Evolutionary conservation across 1,140 invertebrate genomes (phyloP), one percentile per base, ranked within the genome.

Genomic region (Cheumatopsyche charites): DNA sequence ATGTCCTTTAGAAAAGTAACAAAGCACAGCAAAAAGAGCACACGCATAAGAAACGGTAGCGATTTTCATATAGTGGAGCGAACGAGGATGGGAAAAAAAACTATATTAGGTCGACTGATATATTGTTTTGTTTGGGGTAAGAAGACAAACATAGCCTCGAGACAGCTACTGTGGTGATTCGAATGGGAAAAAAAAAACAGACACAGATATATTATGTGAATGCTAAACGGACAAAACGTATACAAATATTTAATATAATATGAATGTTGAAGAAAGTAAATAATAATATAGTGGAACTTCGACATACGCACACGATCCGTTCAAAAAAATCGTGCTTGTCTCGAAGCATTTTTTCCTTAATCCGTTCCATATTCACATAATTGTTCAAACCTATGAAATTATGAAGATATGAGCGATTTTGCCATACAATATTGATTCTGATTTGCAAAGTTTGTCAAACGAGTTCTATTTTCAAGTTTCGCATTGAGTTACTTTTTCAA

Each of bases 31-130:
- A 36, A 66, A 62, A 66, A 66, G 23, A 23, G 26, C 43, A 45
- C 17, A 55, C 9, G 21, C 13, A 63, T 17, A 45, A 13, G 36
- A 4, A n/a, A 42, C 21, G 47, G 19, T 3, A 21, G 47, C 19
- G 36, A 63, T 11, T 21, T 17, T 19, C 15, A 42, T 36, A 36
- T 36, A 36, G 29, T 9, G 29, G 9, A 36, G n/a, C n/a, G n/a
- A n/a, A n/a, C n/a, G n/a, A n/a, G n/a, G n/a, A 36, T 3, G 19
- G 17, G 45, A 63, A 72, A 69, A 74, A 70, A 68, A 69, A 71
- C 29, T 66, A 67, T 52, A 72, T 66, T 67, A 72, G 67, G 62
- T 45, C 15, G 42, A 70, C 68, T 62, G 68, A 70, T 62, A 70
- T 70, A 62, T 70, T 45, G 43, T 45, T 47, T 42, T 43, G 47